Conservation (phyloP, 1,140 invertebrate genomes). For the Drosophila erecta region DNA sequence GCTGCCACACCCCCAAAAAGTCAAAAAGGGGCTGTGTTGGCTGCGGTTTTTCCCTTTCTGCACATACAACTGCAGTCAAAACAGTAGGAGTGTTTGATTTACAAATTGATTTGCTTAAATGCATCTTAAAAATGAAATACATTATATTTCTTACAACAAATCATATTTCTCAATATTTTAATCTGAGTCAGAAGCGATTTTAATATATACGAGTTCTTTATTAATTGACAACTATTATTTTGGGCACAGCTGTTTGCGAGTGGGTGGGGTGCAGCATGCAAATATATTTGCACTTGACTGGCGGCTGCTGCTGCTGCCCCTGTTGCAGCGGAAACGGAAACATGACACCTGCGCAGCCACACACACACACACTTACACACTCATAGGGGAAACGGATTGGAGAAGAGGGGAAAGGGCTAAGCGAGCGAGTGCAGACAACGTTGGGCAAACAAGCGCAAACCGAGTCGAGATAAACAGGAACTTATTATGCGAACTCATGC, state of each 20-base stretch:
- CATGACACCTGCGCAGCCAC: conserved; percentile 71
- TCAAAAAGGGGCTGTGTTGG: conserved; percentile 4
- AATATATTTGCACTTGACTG: conserved; percentile 73
- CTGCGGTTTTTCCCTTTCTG: conserved; percentile 30
- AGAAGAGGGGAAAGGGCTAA: too few relatives aligned
- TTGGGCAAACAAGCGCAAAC: conserved; percentile 64
- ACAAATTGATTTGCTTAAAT: too few relatives aligned
- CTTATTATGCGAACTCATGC: conserved; percentile 79
- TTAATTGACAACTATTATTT: background rate
- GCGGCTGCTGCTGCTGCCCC: conserved; percentile 29
- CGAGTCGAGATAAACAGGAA: conserved; percentile 76
- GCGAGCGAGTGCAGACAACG: conserved; percentile 27
- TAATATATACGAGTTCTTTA: background rate
- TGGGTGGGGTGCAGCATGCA: conserved; percentile 13
- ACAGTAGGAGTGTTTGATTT: background rate
- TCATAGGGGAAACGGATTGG: background rate
- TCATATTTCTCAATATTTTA: too few relatives aligned
- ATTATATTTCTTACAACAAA: background rate
- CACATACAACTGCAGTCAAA: background rate
- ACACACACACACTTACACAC: conserved; percentile 32
- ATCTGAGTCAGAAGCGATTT: too few relatives aligned
- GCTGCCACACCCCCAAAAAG: conserved; percentile 10
- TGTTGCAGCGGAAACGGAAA: conserved; percentile 72
- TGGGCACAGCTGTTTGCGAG: conserved; percentile 14
- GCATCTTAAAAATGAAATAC: background rate